phyloP scores from a whole-genome alignment of 2,797 vertebrate species.

The Gymnocypris eckloni region DNA sequence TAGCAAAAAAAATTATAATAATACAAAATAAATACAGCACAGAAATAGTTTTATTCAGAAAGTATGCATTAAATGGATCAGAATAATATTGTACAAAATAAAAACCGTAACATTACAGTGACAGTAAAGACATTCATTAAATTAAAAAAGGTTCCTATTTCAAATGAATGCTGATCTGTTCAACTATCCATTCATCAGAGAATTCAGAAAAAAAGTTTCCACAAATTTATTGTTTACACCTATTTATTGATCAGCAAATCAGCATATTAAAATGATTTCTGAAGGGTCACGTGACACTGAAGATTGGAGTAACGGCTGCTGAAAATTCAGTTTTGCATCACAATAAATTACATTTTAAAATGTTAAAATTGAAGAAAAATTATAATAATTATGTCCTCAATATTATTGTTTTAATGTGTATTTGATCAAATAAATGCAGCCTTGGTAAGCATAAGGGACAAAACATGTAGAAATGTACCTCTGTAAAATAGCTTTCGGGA shows the following conservation, averaged over 20 bases:
- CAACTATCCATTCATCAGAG: background rate
- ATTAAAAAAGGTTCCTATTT: background rate
- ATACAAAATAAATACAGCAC: no score
- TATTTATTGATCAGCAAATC: background rate
- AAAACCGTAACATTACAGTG: background rate
- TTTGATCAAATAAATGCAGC: background rate
- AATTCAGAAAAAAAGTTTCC: background rate
- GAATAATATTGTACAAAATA: background rate
- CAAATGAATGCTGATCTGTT: background rate
- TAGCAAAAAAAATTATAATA: no score
- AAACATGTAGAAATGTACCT: background rate
- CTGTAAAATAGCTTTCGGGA: background rate
- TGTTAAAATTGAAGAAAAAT: no score
- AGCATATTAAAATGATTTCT: background rate
- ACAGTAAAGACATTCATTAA: background rate
- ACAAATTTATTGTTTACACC: no score
- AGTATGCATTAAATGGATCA: background rate
- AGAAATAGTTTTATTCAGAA: background rate
- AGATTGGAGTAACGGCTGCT: background rate
- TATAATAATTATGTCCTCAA: no score
- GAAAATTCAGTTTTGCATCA: background rate
- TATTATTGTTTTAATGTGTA: background rate
- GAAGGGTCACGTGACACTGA: background rate
- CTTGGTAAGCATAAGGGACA: background rate
- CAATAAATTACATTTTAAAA: no score